phyloP scores from a whole-genome alignment of 2,797 vertebrate species.

The Helarctos malayanus region DNA sequence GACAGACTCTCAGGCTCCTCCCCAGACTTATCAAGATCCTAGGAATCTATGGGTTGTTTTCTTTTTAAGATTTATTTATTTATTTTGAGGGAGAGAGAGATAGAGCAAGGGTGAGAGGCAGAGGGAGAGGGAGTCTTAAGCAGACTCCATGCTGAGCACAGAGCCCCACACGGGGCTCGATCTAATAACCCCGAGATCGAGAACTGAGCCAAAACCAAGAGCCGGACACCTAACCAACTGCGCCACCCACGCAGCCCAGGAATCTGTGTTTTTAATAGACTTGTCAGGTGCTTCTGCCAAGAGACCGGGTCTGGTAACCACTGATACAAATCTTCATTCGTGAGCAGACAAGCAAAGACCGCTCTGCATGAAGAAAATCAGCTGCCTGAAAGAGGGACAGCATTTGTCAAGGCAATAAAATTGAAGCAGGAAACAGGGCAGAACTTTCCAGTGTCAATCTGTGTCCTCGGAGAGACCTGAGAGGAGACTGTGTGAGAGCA shows the following conservation, averaged over 20 bases:
- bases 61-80: not conserved
- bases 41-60: not conserved
- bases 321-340: not conserved
- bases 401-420: conserved; percentile 16
- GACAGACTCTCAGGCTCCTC: not conserved
- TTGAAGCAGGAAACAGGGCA: not conserved
- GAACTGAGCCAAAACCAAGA: not conserved
- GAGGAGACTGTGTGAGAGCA: not conserved
- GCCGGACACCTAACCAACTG: rapidly evolving
- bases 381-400: not conserved
- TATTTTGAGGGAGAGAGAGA: not conserved
- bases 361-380: not conserved
- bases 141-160: not conserved
- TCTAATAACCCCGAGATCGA: not conserved
- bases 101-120: not conserved
- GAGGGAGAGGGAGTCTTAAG: not conserved
- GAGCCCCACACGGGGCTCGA: not conserved
- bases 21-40: not conserved
- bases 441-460: not conserved
- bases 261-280: not conserved
- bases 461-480: not conserved
- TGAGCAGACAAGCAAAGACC: not conserved
- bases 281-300: not conserved
- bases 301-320: not conserved
- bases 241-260: not conserved